Percentiles rank a stretch among this genome's conserved stretches.
These are phyloP conservation scores for Argentina silus DNA, from an alignment of 2,797 vertebrate genomes.

Conservation along the genomic window DNA sequence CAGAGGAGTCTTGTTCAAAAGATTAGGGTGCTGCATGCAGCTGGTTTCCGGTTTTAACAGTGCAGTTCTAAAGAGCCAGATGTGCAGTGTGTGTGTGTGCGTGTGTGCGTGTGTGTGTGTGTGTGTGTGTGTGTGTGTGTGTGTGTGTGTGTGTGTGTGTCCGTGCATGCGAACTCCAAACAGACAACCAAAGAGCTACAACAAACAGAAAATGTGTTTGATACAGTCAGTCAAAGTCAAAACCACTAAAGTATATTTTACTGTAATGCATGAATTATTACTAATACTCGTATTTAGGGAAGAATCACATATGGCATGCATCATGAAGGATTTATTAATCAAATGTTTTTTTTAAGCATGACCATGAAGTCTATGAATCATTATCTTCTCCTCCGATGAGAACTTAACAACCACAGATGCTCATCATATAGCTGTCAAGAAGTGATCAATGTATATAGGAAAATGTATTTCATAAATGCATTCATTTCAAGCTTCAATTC, in stretches of 20 bases:
- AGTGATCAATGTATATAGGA: constrained; percentile 2
- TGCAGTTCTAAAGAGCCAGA: constrained; percentile 22
- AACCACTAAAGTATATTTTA: not conserved
- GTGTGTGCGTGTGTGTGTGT: constrained; percentile 4
- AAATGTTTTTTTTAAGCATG: not conserved
- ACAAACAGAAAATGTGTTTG: constrained; percentile 4
- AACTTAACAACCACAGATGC: not conserved
- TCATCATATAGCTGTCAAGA: constrained; percentile 12
- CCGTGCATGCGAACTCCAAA: not conserved
- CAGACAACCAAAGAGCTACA: constrained; percentile 11
- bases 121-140: constrained; percentile 14
- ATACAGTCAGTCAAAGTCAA: not conserved
- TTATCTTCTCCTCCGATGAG: not conserved
- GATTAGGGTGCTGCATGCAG: constrained; percentile 20
- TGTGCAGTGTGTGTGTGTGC: constrained; percentile 22
- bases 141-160: constrained; percentile 17
- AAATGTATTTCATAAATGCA: constrained; percentile 1
- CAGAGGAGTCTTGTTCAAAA: constrained; percentile 12
- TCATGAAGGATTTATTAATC: not conserved
- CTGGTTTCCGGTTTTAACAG: constrained; percentile 14
- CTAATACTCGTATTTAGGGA: not conserved
- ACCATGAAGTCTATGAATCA: not conserved
- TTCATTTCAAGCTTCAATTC: constrained; percentile 6
- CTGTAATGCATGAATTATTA: not conserved
- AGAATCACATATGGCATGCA: not conserved